Conservation (phyloP, 2,113 vertebrate genomes). For the Neotragus moschatus region DNA sequence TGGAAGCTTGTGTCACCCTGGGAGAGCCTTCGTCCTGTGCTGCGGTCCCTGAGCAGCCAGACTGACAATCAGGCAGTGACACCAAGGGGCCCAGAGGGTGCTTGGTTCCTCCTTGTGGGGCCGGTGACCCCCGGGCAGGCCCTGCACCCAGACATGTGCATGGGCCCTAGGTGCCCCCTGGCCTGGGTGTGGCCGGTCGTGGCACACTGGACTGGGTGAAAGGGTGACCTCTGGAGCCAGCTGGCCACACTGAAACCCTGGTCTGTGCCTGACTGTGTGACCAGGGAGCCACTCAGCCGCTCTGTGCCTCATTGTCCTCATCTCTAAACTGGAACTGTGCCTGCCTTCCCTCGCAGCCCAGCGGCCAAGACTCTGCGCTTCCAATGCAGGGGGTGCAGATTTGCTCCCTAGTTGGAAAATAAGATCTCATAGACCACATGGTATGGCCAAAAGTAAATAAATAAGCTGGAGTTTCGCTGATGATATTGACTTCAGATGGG, state of each 20-base stretch:
- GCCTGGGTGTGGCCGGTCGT: not conserved
- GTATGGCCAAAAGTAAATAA: not conserved
- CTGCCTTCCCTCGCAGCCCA: not conserved
- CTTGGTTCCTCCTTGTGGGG: not conserved
- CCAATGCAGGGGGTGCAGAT: not conserved
- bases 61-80: not conserved
- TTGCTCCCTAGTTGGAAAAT: not conserved
- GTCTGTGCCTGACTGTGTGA: not conserved
- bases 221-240: not conserved
- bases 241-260: not conserved
- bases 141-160: not conserved
- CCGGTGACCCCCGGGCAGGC: not conserved
- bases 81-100: not conserved
- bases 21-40: not conserved
- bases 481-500: not conserved
- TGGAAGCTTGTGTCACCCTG: not conserved
- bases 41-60: not conserved
- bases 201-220: not conserved
- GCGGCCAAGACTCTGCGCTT: not conserved
- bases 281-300: not conserved
- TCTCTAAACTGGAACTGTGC: not conserved
- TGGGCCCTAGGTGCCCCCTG: rapidly evolving
- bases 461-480: not conserved
- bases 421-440: not conserved
- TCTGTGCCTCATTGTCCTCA: not conserved